Percentiles rank a stretch among this genome's conserved stretches.
phyloP scores from a whole-genome alignment of 2,797 vertebrate genomes.

The Intellagama lesueurii region DNA sequence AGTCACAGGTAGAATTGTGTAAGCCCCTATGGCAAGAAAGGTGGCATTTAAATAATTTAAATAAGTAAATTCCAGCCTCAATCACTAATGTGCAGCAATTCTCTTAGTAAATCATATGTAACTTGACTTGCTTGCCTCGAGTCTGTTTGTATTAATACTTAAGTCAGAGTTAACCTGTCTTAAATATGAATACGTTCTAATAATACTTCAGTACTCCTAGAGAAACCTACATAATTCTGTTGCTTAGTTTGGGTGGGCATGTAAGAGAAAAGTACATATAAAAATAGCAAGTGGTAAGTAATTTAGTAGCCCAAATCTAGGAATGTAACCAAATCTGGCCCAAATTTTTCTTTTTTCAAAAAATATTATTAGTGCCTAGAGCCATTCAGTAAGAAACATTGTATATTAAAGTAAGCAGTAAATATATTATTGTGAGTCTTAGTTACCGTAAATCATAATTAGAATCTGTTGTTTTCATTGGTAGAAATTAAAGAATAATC shows the following conservation, averaged over 20 bases:
- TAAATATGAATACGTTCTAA: no score
- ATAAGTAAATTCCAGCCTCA: not conserved
- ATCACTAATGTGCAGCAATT: not conserved
- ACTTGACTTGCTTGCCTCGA: not conserved
- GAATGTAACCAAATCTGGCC: no score
- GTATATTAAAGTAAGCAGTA: not conserved
- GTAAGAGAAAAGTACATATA: not conserved
- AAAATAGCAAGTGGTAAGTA: no score
- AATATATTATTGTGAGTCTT: not conserved
- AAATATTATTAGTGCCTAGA: no score
- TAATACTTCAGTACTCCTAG: not conserved
- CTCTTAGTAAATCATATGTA: not conserved
- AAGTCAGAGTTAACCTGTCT: not conserved
- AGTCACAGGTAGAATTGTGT: not conserved
- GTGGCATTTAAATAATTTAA: no score
- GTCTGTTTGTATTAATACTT: not conserved
- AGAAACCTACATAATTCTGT: not conserved
- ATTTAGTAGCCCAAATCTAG: no score
- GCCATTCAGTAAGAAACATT: no score
- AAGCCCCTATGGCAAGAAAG: no score
- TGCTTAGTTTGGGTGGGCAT: not conserved
- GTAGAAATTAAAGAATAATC: not conserved
- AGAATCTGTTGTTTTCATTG: slow-evolving; percentile 34
- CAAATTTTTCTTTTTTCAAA: no score
- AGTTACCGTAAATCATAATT: slow-evolving; percentile 44